Evolutionary conservation across 2,888 invertebrate genomes (phyloP), one percentile per base, ranked within the genome.

Genomic region (Lepidocyrtoides sp.): DNA sequence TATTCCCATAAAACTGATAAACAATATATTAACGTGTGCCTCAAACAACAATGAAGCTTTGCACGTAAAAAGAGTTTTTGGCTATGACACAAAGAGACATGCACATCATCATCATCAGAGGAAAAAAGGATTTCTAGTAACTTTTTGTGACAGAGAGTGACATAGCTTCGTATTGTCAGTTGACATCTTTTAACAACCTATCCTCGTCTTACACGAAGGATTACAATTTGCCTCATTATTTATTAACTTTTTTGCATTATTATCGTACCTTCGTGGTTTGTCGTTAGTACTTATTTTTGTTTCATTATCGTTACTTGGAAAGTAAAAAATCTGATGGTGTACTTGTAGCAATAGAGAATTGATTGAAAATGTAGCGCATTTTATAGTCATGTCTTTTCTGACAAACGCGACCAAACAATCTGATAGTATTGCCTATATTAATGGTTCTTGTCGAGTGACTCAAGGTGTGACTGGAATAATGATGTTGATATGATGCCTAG

Each of bases 381-480:
- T 79, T 54, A 12, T 17, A 79, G 26, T 79, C 48, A 54, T 79
- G 48, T 79, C 23, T 26, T 81, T 77, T 26, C 77, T 54, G 17
- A 72, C 17, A 51, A 51, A 75, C 14, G 10, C 26, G 51, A 51
- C 75, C 48, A 51, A 51, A n/a, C 48, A 26, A 51, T 75, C 51
- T 75, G 75, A 75, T 72, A 69, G 32, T 51, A 75, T 75, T 29
- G 54, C 5, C 14, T 75, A n/a, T 57, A 83, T 89, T 89, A 57
- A 69, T 84, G 63, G 23, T 17, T 54, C 41, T 86, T 54, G 69
- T 91, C 57, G 72, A 91, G 44, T 54, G 81, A 57, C 86, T 66
- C 20, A 60, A 75, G 48, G 81, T 91, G 86, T 91, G 86, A 91
- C 86, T 91, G 91, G 86, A 91, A 91, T 91, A 86, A 57, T 91